These are phyloP conservation scores for Xanthia togata DNA, from an alignment of 2,888 invertebrate genomes.

Conservation along the genomic window DNA sequence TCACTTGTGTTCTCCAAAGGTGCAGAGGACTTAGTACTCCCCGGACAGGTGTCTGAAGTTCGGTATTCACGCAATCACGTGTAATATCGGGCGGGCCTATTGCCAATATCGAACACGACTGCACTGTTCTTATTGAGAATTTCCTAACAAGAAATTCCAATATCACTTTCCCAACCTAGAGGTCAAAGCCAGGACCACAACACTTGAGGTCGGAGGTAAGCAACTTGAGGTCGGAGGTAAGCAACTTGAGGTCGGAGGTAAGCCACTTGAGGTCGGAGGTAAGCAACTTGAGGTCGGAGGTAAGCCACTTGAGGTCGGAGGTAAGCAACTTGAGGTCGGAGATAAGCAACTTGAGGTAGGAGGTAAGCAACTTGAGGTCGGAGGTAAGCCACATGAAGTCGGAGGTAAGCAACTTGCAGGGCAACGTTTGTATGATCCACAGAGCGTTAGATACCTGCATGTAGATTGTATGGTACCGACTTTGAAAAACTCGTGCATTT, in stretches of 20 bases:
- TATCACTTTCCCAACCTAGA: neutral
- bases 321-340: too few species aligned
- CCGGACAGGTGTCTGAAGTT: neutral
- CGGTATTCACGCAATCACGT: conserved; percentile 2
- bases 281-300: neutral
- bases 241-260: neutral
- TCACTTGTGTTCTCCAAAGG: neutral
- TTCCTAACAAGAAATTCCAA: conserved; percentile 8
- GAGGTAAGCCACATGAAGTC: too few species aligned
- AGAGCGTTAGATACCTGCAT: neutral
- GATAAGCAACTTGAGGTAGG: too few species aligned
- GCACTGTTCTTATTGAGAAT: conserved; percentile 13
- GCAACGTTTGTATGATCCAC: neutral
- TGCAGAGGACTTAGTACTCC: neutral
- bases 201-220: neutral
- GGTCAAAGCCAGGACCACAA: neutral
- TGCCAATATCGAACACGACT: neutral
- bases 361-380: neutral
- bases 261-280: neutral
- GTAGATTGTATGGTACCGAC: neutral
- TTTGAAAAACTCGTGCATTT: neutral
- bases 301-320: neutral
- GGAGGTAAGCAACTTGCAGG: neutral
- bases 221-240: neutral
- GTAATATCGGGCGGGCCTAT: conserved; percentile 4